Conservation (phyloP, 2,888 invertebrate genomes). For the Prosopocoilus inquinatus region DNA sequence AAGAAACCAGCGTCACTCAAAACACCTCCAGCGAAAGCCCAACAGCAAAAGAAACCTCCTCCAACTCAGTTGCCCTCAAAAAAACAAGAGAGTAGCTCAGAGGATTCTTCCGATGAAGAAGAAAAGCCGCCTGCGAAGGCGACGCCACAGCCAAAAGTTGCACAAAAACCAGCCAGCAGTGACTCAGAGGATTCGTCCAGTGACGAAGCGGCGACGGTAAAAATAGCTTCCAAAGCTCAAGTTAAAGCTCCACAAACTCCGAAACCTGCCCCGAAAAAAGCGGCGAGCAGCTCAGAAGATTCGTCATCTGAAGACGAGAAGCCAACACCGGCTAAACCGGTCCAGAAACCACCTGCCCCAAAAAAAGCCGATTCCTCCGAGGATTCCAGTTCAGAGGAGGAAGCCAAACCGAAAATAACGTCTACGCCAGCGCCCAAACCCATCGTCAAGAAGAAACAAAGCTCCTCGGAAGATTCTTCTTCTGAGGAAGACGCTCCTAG, state of each 20-base stretch:
- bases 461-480: conserved; percentile 24
- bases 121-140: conserved; percentile 15
- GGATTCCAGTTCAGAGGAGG: conserved; percentile 25
- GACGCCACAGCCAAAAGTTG: conserved; percentile 8
- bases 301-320: conserved; percentile 37
- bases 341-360: conserved; percentile 15
- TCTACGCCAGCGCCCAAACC: background rate
- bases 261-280: conserved; percentile 10
- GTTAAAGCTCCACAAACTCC: too few species aligned
- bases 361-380: conserved; percentile 23
- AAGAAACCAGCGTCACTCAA: conserved; percentile 29
- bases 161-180: conserved; percentile 23
- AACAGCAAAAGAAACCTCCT: conserved; percentile 18
- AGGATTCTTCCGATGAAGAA: conserved; percentile 29
- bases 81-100: conserved; percentile 22
- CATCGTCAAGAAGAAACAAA: conserved; percentile 23
- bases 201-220: conserved; percentile 15
- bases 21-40: conserved; percentile 17
- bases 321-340: conserved; percentile 17
- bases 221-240: too few species aligned
- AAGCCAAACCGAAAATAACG: conserved; percentile 12
- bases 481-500: conserved; percentile 22
- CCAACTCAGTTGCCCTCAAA: background rate
- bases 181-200: conserved; percentile 31
- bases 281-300: conserved; percentile 36